Evolutionary conservation across 2,797 vertebrate species (phyloP), one percentile per base, ranked within the genome.

Genomic region (Hypotaenidia philippensis): DNA sequence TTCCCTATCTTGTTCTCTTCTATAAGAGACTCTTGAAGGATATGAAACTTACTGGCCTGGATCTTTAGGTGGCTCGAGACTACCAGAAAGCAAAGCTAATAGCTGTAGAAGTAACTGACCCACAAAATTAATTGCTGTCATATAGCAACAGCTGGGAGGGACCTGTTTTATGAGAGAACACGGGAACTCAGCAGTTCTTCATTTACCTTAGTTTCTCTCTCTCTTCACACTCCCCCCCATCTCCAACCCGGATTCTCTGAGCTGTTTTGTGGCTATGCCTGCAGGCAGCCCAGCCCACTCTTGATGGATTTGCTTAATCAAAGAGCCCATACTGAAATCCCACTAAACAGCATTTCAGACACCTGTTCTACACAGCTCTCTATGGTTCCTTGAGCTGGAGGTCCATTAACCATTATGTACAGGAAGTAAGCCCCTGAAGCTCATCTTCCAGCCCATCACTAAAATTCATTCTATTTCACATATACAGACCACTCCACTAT

Each of bases 261-360:
- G 64, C 59, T 47, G 0, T 34, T 76, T n/a, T 34, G 44, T 79
- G 83, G 53, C 47, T 32, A 4, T 25, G 26, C 26, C 38, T 85
- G 59, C 27, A 36, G 5, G 31, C 31, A 27, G 21, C 32, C 29
- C 57, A 52, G 19, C 25, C 27, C 36, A 8, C 40, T 49, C 27
- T 4, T 13, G 5, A 0, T 8, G 21, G 21, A 5, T 56, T 56
- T n/a, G n/a, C 55, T n/a, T n/a, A 19, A 20, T 11, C 2, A 8
- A 72, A 44, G 17, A 68, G 34, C n/a, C 68, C 49, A 6, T 31
- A 19, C 44, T 26, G 2, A 27, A 66, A 41, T 15, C 11, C 5
- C 27, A 66, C 11, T 31, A 75, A 44, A 32, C 41, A 66, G 10
- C 27, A 17, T 32, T 31, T 27, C 50, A 34, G 38, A 22, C 12